Evolutionary conservation across 2,113 vertebrate genomes (phyloP).

Genomic region (Picathartes gymnocephalus): DNA sequence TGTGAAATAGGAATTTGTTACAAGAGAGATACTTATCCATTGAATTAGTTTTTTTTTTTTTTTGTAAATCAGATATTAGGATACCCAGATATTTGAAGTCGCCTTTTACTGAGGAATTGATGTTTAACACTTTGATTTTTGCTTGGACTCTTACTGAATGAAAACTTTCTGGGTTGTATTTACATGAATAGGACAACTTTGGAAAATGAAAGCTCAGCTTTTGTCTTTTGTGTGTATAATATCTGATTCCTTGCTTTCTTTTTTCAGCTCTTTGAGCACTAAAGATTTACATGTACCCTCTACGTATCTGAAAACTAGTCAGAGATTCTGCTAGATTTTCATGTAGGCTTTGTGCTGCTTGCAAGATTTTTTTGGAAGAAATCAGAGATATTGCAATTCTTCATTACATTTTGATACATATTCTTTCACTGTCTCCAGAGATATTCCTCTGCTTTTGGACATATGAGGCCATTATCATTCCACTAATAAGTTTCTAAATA

Average conservation of each 20-base stretch:
- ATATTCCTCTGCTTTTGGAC: background rate
- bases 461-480: background rate
- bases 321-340: background rate
- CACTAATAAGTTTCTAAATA: background rate
- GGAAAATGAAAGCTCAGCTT: constrained; percentile 16
- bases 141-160: background rate
- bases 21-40: background rate
- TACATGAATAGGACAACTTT: background rate
- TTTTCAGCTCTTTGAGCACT: background rate
- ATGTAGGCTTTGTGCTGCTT: background rate
- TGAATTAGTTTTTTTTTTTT: background rate
- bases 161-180: background rate
- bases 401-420: background rate
- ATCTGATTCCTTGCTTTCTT: background rate
- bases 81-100: background rate
- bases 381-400: background rate
- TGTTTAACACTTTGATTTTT: constrained; percentile 46
- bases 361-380: background rate
- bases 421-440: background rate
- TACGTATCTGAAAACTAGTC: background rate
- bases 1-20: background rate
- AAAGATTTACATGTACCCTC: background rate
- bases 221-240: background rate
- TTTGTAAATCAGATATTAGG: background rate
- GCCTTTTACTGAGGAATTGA: constrained; percentile 16